Conservation (phyloP, 1,140 invertebrate genomes). For the Idris sp. region DNA sequence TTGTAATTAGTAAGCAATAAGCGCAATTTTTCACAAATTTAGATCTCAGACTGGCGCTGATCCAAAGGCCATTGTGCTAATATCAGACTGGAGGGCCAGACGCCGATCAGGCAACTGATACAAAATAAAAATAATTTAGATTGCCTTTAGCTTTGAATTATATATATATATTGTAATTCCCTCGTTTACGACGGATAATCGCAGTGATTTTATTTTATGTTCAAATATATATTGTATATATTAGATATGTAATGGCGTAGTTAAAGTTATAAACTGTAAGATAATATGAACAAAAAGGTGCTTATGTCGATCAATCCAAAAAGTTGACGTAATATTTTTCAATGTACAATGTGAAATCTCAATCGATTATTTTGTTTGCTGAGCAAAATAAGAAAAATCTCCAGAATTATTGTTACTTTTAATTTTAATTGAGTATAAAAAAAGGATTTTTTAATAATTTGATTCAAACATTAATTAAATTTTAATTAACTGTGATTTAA, state of each 20-base stretch:
- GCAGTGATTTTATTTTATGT: conserved; percentile 49
- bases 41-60: conserved; percentile 45
- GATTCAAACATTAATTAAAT: no score
- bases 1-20: conserved; percentile 58
- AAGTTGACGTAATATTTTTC: conserved; percentile 38
- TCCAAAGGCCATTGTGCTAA: conserved; percentile 39
- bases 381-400: conserved; percentile 19
- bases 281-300: conserved; percentile 59
- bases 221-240: conserved; percentile 54
- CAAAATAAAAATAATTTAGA: conserved; percentile 57
- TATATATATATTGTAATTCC: conserved; percentile 69
- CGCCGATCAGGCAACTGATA: conserved; percentile 45
- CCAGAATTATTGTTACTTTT: conserved; percentile 13
- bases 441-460: conserved; percentile 2
- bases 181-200: conserved; percentile 36
- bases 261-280: conserved; percentile 55
- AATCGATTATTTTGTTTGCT: no score
- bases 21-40: conserved; percentile 58
- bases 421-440: no score
- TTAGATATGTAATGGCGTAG: conserved; percentile 42
- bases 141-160: conserved; percentile 67
- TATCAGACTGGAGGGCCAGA: conserved; percentile 27
- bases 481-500: conserved; percentile 4
- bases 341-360: no score
- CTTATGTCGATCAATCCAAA: conserved; percentile 47